Evolutionary conservation across 2,888 invertebrate species (phyloP).

Genomic region (Cancer borealis): DNA sequence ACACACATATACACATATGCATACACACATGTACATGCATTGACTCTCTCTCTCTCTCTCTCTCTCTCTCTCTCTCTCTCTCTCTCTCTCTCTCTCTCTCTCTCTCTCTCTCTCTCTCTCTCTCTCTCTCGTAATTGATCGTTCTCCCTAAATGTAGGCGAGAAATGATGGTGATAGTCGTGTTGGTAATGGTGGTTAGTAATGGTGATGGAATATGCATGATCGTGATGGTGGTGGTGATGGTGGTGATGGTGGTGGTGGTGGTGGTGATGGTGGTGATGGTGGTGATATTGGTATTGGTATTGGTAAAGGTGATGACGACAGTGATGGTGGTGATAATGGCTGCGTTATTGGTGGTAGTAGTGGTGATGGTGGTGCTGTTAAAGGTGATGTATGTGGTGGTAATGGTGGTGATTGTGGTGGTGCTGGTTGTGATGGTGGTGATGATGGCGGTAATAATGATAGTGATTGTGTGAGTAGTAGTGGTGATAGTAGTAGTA

Average conservation of each 20-base stretch:
- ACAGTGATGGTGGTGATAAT: constrained; percentile 24
- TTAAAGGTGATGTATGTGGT: neutral
- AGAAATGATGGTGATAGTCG: neutral
- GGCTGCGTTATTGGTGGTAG: neutral
- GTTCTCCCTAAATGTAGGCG: neutral
- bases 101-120: neutral
- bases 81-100: neutral
- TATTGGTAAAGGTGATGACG: neutral
- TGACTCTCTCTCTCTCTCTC: neutral
- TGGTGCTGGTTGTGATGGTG: neutral
- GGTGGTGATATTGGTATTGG: neutral
- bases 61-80: constrained; percentile 24
- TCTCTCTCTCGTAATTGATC: neutral
- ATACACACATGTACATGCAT: neutral
- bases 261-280: neutral
- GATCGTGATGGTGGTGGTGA: neutral
- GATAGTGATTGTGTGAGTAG: neutral
- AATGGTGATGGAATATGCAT: neutral
- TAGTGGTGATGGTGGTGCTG: neutral
- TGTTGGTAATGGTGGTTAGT: neutral
- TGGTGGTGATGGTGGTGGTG: neutral
- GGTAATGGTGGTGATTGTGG: constrained; percentile 1
- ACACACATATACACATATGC: neutral
- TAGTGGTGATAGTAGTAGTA: constrained; percentile 1
- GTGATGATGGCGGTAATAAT: neutral